These are phyloP conservation scores for Trissolcus brochymenae DNA, from an alignment of 2,888 invertebrate genomes.

Conservation along the genomic window DNA sequence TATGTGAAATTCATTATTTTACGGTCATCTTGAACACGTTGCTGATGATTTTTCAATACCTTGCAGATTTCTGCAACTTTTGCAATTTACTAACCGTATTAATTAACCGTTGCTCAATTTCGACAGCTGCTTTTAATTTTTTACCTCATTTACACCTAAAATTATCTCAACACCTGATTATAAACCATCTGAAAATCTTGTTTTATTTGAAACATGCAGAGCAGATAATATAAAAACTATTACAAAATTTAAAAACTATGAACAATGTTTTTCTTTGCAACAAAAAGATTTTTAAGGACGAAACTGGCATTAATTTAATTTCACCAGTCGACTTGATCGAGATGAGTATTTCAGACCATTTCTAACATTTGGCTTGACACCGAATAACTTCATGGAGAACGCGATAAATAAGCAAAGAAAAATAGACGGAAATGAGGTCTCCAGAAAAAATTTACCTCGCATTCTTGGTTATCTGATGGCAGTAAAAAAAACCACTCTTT, in stretches of 20 bases:
- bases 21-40: conserved; percentile 34
- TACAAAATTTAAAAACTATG: no score
- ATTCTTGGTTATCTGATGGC: not conserved
- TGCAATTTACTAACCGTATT: conserved; percentile 40
- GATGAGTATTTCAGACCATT: conserved; percentile 1
- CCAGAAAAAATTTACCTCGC: conserved; percentile 11
- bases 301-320: conserved; percentile 17
- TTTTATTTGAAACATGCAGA: no score
- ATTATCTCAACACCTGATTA: no score
- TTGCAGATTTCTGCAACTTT: not conserved
- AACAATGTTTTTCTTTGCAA: no score
- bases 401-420: conserved; percentile 13
- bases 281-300: conserved; percentile 7
- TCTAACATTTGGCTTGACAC: conserved; percentile 17
- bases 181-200: no score
- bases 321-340: conserved; percentile 16
- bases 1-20: conserved; percentile 56
- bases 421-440: conserved; percentile 42
- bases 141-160: not conserved
- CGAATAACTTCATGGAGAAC: conserved; percentile 3
- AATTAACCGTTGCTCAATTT: conserved; percentile 20
- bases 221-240: no score
- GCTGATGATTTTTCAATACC: conserved; percentile 30
- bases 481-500: conserved; percentile 15
- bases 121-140: conserved; percentile 12